Base-by-base conservation (phyloP, 1,140 invertebrate genomes). In the Hycleus cichorii region DNA sequence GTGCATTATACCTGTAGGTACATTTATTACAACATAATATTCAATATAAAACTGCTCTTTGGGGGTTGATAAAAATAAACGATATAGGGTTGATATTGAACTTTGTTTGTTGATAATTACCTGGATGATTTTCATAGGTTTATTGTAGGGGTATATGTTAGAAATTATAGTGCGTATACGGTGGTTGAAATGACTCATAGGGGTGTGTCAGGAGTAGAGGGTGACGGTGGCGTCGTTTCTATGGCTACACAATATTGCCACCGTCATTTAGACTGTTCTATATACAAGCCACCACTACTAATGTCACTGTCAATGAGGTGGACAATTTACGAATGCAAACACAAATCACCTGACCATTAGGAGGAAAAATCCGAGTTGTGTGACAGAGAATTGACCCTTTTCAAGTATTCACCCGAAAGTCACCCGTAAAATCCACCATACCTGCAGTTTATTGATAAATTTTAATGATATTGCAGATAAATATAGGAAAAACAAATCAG, bases 111-210 rank as follows among this genome's bases (percentile, higher is more conserved):
- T 18, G 18, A 18, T 18, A 18, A 18, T 18, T 18, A 18, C 18
- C 18, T 18, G 18, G 18, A 18, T 18, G 18, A 18, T 18, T 18
- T 18, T 18, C 24, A 24, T 18, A 45, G 48, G 57, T 45, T 43
- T 39, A 39, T 39, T 50, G 38, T 47, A 32, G 44, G 27, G 47
- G 58, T 51, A 59, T 59, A 59, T 49, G 58, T 59, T 59, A 49
- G 54, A 55, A 54, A 55, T 59, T 55, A 50, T 44, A 53, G 45
- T 27, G 27, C 32, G 18, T 18, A 32, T 32, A 32, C 32, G 43
- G 48, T 47, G 58, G 54, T 40, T 40, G 45, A 55, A 46, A 55
- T 59, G 58, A 59, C 40, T 59, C 58, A 59, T 49, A 42, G 47
- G 52, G 32, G 32, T 32, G 47, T 47, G 11, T 26, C 52, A 46